Conservation (phyloP, 1,140 invertebrate genomes). For the Papilio aristodemus region DNA sequence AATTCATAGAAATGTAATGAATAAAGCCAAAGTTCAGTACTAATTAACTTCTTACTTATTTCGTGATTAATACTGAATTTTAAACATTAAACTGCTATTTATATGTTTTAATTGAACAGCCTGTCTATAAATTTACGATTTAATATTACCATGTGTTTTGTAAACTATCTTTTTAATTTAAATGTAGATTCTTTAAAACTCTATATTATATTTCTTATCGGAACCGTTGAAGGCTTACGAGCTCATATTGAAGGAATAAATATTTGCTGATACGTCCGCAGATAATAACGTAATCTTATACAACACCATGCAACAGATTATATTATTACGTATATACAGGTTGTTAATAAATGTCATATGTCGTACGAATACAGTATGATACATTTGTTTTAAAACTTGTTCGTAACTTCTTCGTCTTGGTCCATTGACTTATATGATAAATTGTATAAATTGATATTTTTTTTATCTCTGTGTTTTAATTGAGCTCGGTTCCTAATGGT, state of each 20-base stretch:
- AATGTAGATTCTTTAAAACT: background rate
- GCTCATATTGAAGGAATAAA: constrained; percentile 1
- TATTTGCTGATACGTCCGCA: background rate
- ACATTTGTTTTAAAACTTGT: background rate
- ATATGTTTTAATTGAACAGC: background rate
- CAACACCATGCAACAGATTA: constrained; percentile 4
- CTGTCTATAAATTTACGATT: background rate
- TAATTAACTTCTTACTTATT: too few species aligned
- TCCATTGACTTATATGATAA: too few species aligned
- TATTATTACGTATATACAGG: background rate
- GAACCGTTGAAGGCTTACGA: background rate
- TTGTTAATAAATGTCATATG: background rate
- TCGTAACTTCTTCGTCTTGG: too few species aligned
- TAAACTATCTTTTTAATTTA: background rate
- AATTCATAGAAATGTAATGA: constrained; percentile 8
- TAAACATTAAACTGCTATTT: background rate
- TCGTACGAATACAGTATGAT: background rate
- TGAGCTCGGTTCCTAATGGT: too few species aligned
- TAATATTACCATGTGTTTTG: background rate
- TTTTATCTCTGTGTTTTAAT: too few species aligned
- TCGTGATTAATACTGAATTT: too few species aligned
- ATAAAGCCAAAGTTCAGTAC: too few species aligned
- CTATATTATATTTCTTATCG: background rate
- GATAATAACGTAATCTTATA: constrained; percentile 7
- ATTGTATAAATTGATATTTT: too few species aligned